Evolutionary conservation across 2,888 invertebrate species (phyloP), one percentile per base, ranked within the genome.

Genomic region (Drosophila austrosaltans): DNA sequence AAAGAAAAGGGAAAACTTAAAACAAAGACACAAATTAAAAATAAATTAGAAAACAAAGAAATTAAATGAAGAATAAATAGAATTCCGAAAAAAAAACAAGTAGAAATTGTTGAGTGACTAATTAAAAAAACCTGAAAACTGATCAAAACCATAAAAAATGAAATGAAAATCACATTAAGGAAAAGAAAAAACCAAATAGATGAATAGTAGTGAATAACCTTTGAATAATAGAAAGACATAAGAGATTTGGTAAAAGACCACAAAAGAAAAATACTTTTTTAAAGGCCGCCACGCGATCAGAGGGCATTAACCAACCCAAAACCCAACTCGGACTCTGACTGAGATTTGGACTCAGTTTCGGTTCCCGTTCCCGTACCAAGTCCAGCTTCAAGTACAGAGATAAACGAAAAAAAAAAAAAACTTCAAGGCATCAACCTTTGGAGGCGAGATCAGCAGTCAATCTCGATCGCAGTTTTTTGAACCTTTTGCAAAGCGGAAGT

Each of bases 401-500:
- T 16, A 16, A 16, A 16, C 16, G 16, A 1, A 16, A 16, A 16
- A 16, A 16, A 16, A 61, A 32, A 48, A 53, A 25, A 54, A 48
- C 54, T 48, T 36, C 30, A 48, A 71, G 72, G 72, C 71, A 71
- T 71, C 72, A 71, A 72, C 72, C 72, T 72, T 72, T 60, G 65
- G 48, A 48, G 48, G 10, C 25, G 65, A 59, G 63, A 62, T 62
- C 63, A 53, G 40, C 66, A 63, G 8, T 25, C 16, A 56, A 60
- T 63, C 69, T 44, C 30, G 66, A 81, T 53, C 4, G 66, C 62
- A 79, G 83, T 82, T 83, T 83, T 74, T 83, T 83, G 81, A 83
- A 86, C 86, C 65, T 76, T 66, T 59, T 64, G 44, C 53, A 61
- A 84, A 72, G 83, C 83, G 83, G 83, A 83, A 86, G 85, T 85